Conservation (phyloP, 2,113 vertebrate species). For the Andinoacara biseriatus region DNA sequence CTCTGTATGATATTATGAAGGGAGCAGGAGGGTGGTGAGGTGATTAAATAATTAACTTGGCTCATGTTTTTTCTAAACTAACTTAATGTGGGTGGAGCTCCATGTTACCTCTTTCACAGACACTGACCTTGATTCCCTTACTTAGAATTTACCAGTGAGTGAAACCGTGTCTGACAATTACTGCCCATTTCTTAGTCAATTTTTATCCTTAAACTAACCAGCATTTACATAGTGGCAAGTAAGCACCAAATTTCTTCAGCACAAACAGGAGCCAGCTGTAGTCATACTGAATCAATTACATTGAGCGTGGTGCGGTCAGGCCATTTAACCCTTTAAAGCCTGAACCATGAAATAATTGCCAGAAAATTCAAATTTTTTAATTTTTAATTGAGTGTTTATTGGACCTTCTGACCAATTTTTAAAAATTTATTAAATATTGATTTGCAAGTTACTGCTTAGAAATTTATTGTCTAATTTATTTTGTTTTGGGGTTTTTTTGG, state of each 20-base stretch:
- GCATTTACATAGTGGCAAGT: not conserved
- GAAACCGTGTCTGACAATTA: not conserved
- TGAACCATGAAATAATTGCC: too few relatives aligned
- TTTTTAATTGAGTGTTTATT: too few relatives aligned
- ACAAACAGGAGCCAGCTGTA: not conserved
- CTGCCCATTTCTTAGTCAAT: conserved; percentile 30
- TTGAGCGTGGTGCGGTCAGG: not conserved
- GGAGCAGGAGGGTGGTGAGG: conserved; percentile 24
- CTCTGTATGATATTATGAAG: conserved; percentile 7
- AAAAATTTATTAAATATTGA: too few relatives aligned
- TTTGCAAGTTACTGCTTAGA: too few relatives aligned
- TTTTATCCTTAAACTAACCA: conserved; percentile 20
- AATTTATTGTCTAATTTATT: too few relatives aligned
- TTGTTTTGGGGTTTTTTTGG: too few relatives aligned
- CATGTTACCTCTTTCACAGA: conserved; percentile 17
- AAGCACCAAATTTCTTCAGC: conserved; percentile 28
- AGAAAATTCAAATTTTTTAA: too few relatives aligned
- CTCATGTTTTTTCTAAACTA: not conserved
- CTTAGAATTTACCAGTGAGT: not conserved
- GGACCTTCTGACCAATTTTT: too few relatives aligned
- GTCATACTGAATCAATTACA: not conserved
- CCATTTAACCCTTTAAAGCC: not conserved
- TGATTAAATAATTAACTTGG: not conserved
- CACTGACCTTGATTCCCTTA: not conserved
- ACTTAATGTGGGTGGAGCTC: not conserved